These are phyloP conservation scores for Enteromius radiatus DNA, from an alignment of 2,797 vertebrate species.

Conservation along the genomic window DNA sequence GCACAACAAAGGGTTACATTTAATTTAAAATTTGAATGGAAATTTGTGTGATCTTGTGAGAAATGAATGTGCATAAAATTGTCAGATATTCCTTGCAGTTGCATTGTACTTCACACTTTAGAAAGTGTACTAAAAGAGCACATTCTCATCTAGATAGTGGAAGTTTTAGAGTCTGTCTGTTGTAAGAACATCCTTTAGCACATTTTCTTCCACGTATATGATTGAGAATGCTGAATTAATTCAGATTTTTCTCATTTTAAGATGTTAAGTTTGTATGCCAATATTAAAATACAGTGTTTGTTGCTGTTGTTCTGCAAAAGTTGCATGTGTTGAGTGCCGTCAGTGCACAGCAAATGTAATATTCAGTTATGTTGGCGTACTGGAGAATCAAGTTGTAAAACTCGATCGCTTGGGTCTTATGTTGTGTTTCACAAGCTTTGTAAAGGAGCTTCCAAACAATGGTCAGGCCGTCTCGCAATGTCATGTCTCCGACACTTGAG, in stretches of 20 bases:
- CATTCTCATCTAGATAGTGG: neutral
- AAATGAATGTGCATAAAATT: neutral
- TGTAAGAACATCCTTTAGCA: no score
- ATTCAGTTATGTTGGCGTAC: neutral
- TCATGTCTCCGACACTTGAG: constrained; percentile 35
- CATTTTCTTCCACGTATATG: neutral
- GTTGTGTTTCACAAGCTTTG: constrained; percentile 10
- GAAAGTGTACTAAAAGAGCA: neutral
- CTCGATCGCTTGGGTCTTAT: neutral
- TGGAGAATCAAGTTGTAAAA: constrained; percentile 8
- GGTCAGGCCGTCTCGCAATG: constrained; percentile 21
- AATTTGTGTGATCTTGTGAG: neutral
- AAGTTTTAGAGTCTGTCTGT: neutral
- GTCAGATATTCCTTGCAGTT: neutral
- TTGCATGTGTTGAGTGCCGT: neutral
- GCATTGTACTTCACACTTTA: neutral
- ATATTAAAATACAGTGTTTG: no score
- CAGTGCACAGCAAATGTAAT: constrained; percentile 1
- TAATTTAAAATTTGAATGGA: neutral
- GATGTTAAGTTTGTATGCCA: neutral
- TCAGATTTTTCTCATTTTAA: neutral
- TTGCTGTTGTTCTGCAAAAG: neutral
- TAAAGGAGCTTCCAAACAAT: constrained; percentile 35
- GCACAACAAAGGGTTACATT: neutral
- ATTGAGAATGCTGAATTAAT: neutral